Evolutionary conservation across 1,140 invertebrate genomes (phyloP), one percentile per base, ranked within the genome.

Genomic region (Drosophila lacteicornis): DNA sequence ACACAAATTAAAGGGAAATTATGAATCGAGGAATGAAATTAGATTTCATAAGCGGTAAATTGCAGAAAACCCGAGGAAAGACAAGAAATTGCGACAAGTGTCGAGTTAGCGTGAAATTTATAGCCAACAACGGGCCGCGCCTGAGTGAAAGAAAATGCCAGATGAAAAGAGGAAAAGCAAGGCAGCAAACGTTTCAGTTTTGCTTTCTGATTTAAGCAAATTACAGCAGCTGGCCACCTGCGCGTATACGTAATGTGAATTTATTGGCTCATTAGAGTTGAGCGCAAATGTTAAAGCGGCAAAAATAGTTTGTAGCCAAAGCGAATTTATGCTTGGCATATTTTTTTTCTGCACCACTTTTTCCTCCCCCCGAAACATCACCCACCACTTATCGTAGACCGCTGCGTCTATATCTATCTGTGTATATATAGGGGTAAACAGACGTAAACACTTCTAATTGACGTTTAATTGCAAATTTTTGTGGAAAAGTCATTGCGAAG

Each of bases 161-260:
- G 53, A 43, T 53, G 57, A 63, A 85, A 71, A 66, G 36, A 67
- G 51, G 42, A 60, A 49, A 47, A 73, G 46, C 45, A 36, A 56
- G 19, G 17, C 25, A 59, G 53, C 70, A 73, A 73, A 11, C 67
- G 67, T 27, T 74, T 60, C 55, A 66, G 57, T 56, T 63, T 66
- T 76, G 73, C 71, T 60, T 82, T 82, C 80, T 86, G 81, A 88
- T 88, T 88, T 84, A 71, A 75, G 65, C 69, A 90, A 88, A 88
- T 88, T 90, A 69, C 70, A 59, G 68, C 63, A 60, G 66, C 81
- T 60, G 70, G 86, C 85, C 85, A 88, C 85, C 85, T 88, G 85
- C 86, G 86, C 85, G 85, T 90, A 88, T 88, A 88, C 85, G 85
- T 88, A 88, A 88, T 88, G 68, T 79, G 53, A 82, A 88, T 88